Base-by-base conservation (phyloP, 1,140 invertebrate species). In the Solenopsis invicta region DNA sequence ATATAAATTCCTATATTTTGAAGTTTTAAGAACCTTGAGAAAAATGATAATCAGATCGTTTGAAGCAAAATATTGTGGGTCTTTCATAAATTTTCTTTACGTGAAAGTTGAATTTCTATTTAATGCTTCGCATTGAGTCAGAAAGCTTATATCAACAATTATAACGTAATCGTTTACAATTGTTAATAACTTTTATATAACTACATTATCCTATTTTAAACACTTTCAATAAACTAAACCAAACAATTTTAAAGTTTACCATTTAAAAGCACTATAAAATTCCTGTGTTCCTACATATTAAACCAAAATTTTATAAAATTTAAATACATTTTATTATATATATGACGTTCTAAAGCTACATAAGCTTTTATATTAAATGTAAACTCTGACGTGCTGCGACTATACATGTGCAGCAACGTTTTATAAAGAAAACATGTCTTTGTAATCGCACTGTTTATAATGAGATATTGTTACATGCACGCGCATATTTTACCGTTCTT, bases 271-370 rank as follows among this genome's bases (percentile, higher is more conserved):
- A 24, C 21, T n/a, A 18, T 4, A 45, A 56, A 67, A 21, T 21
- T 67, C 13, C 9, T 56, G 37, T 71, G 24, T 13, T 5, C 3
- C n/a, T 29, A 67, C 37, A 45, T n/a, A 72, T 59, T 16, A 59
- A 82, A 45, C 4, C 37, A 72, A 45, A 72, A 48, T 82, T 82
- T 82, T 74, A 45, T 74, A 74, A 74, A 59, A 82, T 74, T 82
- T 24, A 54, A 4, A 10, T 80, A 69, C 54, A 80, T 41, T 67
- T 24, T 10, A 78, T 67, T 54, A 34, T 69, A 80, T 62, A 61
- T 80, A 80, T 52, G 69, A 80, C 54, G 21, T 54, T 52, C n/a
- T 21, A 56, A 80, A 41, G 16, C n/a, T 66, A 80, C 16, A 41
- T 69, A n/a, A 69, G 69, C 37, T 69, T 69, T 69, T 69, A 69